Base-by-base conservation (phyloP, 2,888 invertebrate species). In the Callinectes sapidus region DNA sequence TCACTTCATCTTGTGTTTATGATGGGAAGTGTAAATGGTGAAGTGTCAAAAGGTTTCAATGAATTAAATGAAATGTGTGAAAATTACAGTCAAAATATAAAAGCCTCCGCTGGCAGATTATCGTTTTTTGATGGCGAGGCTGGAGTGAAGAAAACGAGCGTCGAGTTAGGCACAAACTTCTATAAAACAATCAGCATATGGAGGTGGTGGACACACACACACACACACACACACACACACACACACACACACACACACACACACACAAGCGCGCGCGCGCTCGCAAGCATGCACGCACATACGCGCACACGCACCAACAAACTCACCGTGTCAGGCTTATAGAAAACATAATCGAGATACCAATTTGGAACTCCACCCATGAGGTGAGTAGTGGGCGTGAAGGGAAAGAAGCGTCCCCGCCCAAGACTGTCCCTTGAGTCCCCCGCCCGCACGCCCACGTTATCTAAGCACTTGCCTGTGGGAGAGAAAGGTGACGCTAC, bases 311-410 rank as follows among this genome's bases (percentile, higher is more conserved):
- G n/a, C n/a, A n/a, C n/a, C n/a, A n/a, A 18, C 86, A 86, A 23
- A 71, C 85, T 90, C 32, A 90, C 90, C 16, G 85, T 85, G 77
- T 81, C 90, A 54, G 90, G 90, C 35, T 98, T 97, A 95, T 99
- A 99, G 96, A 97, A 99, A 94, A 98, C 98, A 95, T 99, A 99
- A 95, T 97, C 97, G 97, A 98, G 98, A 96, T 98, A 98, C 99
- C 99, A 99, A 95, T 97, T 98, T 66, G 96, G 96, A 95, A 97
- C 97, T 93, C 97, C 97, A 48, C 94, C 97, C 97, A 99, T 98
- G 85, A 99, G 96, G 95, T 99, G 98, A 95, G 98, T 97, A 95
- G 98, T 98, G 0, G 99, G 99, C 2, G 98, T 97, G 96, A 99
- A 98, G 0, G 99, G 99, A 96, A 99, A 98, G 96, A 99, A 99